These are phyloP conservation scores for Bombus affinis DNA, from an alignment of 1,140 invertebrate species.

Conservation along the genomic window DNA sequence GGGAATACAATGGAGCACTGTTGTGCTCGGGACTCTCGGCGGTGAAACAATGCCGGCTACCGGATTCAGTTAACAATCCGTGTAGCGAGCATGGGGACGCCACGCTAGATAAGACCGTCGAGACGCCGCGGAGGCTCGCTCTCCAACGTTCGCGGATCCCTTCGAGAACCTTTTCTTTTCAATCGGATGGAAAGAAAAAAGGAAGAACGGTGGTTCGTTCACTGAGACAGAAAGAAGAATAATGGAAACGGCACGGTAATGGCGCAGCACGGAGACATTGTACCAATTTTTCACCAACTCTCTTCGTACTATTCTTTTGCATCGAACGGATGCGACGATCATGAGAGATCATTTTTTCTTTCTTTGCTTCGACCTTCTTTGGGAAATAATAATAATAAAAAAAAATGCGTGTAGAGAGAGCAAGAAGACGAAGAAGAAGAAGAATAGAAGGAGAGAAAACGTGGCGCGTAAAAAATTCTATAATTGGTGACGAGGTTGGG, in stretches of 20 bases:
- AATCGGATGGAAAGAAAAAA: conserved; percentile 25
- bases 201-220: conserved; percentile 8
- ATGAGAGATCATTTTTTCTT: neutral
- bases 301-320: neutral
- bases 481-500: conserved; percentile 21
- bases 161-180: conserved; percentile 42
- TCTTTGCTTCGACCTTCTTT: neutral
- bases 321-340: conserved; percentile 10
- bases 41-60: conserved; percentile 70
- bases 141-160: conserved; percentile 38
- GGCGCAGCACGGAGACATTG: conserved; percentile 37
- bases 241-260: conserved; percentile 40
- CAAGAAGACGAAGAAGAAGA: no score
- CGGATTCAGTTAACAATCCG: conserved; percentile 74
- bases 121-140: conserved; percentile 25
- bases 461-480: conserved; percentile 19
- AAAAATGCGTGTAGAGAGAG: neutral
- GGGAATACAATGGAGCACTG: conserved; percentile 72
- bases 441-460: no score
- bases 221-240: conserved; percentile 10
- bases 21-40: conserved; percentile 62
- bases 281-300: conserved; percentile 14
- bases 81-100: conserved; percentile 64
- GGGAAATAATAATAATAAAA: neutral
- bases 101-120: conserved; percentile 70